Evolutionary conservation across 2,888 invertebrate species (phyloP), one percentile per base, ranked within the genome.

Genomic region (Caenorhabditis sp.): DNA sequence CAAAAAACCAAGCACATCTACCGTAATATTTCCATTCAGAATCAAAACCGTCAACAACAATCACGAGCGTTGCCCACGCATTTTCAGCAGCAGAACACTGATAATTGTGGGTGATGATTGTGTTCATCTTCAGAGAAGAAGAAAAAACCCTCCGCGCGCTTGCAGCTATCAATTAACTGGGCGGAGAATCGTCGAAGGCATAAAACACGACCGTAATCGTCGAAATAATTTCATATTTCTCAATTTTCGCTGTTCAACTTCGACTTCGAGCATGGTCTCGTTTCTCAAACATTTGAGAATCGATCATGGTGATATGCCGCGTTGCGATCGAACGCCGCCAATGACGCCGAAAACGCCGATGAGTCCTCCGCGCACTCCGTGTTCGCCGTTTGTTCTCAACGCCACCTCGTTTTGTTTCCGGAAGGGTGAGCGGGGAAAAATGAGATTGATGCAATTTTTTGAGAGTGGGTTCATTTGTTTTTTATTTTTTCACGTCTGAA

Each of bases 371-470:
- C 51, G 66, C 36, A 79, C 79, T 12, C 79, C 79, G 0, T 75
- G 77, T 54, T 77, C 77, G 2, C 79, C 79, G 6, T 79, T 79
- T 60, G 77, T 76, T 23, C 69, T 79, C 55, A 77, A 77, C 43
- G 72, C 69, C 19, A 79, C 73, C 21, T 60, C 69, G 3, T 79
- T 79, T 58, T 79, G 79, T 55, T 79, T 79, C 62, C 50, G 79
- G 26, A 75, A 79, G 66, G 79, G 79, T 76, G 24, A 21, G 60
- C n/a, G n/a, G n/a, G n/a, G n/a, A n/a, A n/a, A n/a, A n/a, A n/a
- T n/a, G n/a, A n/a, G n/a, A n/a, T n/a, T n/a, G n/a, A n/a, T n/a
- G n/a, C n/a, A n/a, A n/a, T n/a, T n/a, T n/a, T n/a, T n/a, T n/a
- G n/a, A n/a, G n/a, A n/a, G n/a, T n/a, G n/a, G n/a, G n/a, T n/a